Conservation (phyloP, 2,113 vertebrate species). For the Anolis sagrei region DNA sequence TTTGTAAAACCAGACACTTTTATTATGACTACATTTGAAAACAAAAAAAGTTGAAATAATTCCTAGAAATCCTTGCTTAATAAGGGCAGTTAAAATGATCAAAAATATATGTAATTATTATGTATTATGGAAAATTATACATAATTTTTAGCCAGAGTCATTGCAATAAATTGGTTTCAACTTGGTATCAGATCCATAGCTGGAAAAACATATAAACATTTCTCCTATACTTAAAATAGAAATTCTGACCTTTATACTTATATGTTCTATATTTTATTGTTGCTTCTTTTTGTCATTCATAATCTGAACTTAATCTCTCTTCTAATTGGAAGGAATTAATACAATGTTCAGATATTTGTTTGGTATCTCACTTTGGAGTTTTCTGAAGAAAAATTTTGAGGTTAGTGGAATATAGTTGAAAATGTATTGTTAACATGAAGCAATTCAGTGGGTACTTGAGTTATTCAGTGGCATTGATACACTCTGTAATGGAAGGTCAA, state of each 20-base stretch:
- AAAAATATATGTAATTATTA: accelerated
- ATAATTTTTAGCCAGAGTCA: neutral
- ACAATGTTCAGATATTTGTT: conserved; percentile 16
- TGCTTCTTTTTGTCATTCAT: neutral
- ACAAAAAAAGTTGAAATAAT: conserved; percentile 59
- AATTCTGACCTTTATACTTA: neutral
- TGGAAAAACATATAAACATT: neutral
- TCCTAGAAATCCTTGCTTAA: conserved; percentile 53
- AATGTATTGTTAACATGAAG: neutral
- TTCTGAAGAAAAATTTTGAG: neutral
- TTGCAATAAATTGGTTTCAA: neutral
- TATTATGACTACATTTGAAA: conserved; percentile 53
- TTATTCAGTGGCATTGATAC: neutral
- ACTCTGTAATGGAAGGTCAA: neutral
- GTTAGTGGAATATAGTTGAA: neutral
- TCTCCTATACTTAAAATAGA: conserved; percentile 13
- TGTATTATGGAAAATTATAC: neutral
- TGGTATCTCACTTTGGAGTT: neutral
- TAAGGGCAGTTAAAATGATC: neutral
- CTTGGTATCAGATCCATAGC: neutral
- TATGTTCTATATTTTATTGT: too few species aligned
- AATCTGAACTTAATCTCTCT: conserved; percentile 12
- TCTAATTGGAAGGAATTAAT: neutral
- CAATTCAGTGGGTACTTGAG: neutral
- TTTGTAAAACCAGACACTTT: conserved; percentile 50